Base-by-base conservation (phyloP, 2,113 vertebrate genomes). In the Plecturocebus donacophilus region DNA sequence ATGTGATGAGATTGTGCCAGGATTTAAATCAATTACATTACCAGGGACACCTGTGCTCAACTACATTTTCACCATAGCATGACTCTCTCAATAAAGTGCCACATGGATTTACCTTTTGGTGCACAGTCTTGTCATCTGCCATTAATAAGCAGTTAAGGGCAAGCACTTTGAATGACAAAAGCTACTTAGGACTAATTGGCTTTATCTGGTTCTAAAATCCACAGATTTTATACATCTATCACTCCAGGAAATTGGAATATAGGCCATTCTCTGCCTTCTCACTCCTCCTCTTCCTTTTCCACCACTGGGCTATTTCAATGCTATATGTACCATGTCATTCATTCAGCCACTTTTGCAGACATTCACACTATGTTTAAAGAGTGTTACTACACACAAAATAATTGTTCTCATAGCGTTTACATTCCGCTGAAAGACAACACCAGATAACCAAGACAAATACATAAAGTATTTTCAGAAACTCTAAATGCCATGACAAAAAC, bases 221-320 rank as follows among this genome's bases (percentile, higher is more conserved):
- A 8, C 38, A 4, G 30, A 38, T 54, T 95, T 73, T 17, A 71
- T 27, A 30, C 58, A 54, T 8, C 6, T 66, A 13, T 17, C 68
- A 6, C 8, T 52, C 25, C 56, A 64, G 1, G 27, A 6, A 21
- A 58, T 13, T 49, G 8, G 20, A 38, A 13, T 38, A 20, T 1
- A 71, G 5, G 32, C 9, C 17, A 13, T 49, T 25, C 11, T 84
- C 20, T 76, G 6, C 47, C n/a, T 56, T 40, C 25, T 68, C 8
- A n/a, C 2, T 8, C 25, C 2, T 52, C 40, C 1, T 45, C 10
- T 10, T 5, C 17, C 3, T 58, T 61, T 32, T 9, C 40, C 9
- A 54, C 14, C 17, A 52, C 0, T n/a, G 3, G 3, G 3, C 47
- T 1, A 0, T 6, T 82, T 70, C 68, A 61, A 16, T 7, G 25